These are phyloP conservation scores for Tryphoninae sp. DNA, from an alignment of 2,888 invertebrate species.

Conservation along the genomic window DNA sequence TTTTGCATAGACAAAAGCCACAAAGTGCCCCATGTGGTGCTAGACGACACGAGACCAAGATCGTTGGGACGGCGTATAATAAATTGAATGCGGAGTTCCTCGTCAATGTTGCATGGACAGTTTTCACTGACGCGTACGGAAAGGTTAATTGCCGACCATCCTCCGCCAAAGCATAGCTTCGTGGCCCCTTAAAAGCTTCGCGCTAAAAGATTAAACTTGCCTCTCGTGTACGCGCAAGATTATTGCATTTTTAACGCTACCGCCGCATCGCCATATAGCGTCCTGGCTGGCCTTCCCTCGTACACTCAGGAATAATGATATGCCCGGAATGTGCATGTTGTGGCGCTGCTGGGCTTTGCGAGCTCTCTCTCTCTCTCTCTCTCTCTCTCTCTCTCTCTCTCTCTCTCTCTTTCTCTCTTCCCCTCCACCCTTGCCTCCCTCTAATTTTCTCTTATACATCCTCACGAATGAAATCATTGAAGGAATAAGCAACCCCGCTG, in stretches of 20 bases:
- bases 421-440: background rate
- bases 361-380: constrained; percentile 1
- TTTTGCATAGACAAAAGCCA: constrained; percentile 1
- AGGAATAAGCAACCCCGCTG: constrained; percentile 16
- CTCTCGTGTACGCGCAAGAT: constrained; percentile 52
- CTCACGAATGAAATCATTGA: constrained; percentile 42
- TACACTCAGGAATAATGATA: constrained; percentile 54
- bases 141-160: constrained; percentile 62
- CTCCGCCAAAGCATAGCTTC: constrained; percentile 25
- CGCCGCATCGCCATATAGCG: constrained; percentile 29
- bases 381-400: background rate
- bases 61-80: constrained; percentile 53
- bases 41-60: constrained; percentile 18
- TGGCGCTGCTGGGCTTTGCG: constrained; percentile 18
- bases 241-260: constrained; percentile 70
- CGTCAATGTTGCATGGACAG: constrained; percentile 61
- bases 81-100: constrained; percentile 61
- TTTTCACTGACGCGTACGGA: constrained; percentile 49
- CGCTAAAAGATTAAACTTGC: constrained; percentile 67
- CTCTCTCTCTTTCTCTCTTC: constrained; percentile 12
- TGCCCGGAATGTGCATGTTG: constrained; percentile 16
- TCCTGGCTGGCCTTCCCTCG: constrained; percentile 15
- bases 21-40: constrained; percentile 22
- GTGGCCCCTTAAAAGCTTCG: constrained; percentile 65
- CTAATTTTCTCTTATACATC: constrained; percentile 8